phyloP scores from a whole-genome alignment of 2,888 invertebrate species.

The Diplolepis rosae region DNA sequence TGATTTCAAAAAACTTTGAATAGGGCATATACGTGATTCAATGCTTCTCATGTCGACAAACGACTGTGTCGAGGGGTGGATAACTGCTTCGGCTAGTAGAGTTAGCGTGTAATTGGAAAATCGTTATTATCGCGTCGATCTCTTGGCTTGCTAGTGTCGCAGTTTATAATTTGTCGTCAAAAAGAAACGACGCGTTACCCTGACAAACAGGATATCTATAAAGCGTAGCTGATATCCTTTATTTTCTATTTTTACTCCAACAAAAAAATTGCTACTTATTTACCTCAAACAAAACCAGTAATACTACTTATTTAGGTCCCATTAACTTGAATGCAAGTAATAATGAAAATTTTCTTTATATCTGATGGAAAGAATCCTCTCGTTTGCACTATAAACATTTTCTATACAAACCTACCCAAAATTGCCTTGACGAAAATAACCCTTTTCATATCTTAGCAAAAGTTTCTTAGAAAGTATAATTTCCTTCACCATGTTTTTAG shows the following conservation, averaged over 20 bases:
- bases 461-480: too few species aligned
- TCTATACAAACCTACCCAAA: too few species aligned
- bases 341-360: too few species aligned
- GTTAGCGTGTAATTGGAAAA: conserved; percentile 71
- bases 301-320: not conserved
- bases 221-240: conserved; percentile 33
- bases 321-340: too few species aligned
- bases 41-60: conserved; percentile 31
- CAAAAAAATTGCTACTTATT: conserved; percentile 1
- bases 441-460: too few species aligned
- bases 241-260: conserved; percentile 4
- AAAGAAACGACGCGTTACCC: conserved; percentile 46
- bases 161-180: conserved; percentile 47
- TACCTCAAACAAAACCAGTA: not conserved
- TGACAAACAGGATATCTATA: conserved; percentile 46
- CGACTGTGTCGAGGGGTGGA: conserved; percentile 41
- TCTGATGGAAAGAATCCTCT: too few species aligned
- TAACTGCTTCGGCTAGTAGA: conserved; percentile 43
- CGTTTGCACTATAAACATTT: too few species aligned
- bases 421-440: too few species aligned
- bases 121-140: conserved; percentile 70
- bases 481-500: too few species aligned
- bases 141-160: conserved; percentile 45
- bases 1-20: conserved; percentile 16
- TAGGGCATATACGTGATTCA: conserved; percentile 27